phyloP scores from a whole-genome alignment of 2,113 vertebrate species.

The Mastomys coucha region DNA sequence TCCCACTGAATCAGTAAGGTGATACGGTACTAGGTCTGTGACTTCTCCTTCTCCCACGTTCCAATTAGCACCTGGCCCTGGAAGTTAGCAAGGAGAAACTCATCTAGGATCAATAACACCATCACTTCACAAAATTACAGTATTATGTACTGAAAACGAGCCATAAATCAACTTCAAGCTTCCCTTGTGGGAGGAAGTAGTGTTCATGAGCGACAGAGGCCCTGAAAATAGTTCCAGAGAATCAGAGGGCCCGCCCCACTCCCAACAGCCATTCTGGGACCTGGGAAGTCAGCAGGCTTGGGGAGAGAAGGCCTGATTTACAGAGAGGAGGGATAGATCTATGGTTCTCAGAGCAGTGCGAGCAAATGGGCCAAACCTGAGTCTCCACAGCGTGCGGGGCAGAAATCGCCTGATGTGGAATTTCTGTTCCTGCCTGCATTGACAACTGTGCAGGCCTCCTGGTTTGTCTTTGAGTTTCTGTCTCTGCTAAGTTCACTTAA shows the following conservation, averaged over 20 bases:
- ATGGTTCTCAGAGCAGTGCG: no score
- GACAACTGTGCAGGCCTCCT: neutral
- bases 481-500: neutral
- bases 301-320: neutral
- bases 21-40: conserved; percentile 83
- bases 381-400: neutral
- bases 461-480: neutral
- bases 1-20: conserved; percentile 71
- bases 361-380: neutral
- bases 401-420: neutral
- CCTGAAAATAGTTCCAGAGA: conserved; percentile 57
- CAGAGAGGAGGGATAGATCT: rapidly evolving
- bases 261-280: neutral
- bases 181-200: conserved; percentile 76
- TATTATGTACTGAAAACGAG: conserved; percentile 88
- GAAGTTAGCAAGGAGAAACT: conserved; percentile 90
- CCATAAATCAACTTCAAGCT: conserved; percentile 87
- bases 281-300: neutral
- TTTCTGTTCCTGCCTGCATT: neutral
- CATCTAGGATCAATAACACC: conserved; percentile 92
- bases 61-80: conserved; percentile 85
- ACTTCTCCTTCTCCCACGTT: conserved; percentile 76
- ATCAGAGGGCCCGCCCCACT: neutral
- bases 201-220: conserved; percentile 56
- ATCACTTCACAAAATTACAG: conserved; percentile 93